These are phyloP conservation scores for Tetropium fuscum DNA, from an alignment of 2,888 invertebrate genomes.

Conservation along the genomic window DNA sequence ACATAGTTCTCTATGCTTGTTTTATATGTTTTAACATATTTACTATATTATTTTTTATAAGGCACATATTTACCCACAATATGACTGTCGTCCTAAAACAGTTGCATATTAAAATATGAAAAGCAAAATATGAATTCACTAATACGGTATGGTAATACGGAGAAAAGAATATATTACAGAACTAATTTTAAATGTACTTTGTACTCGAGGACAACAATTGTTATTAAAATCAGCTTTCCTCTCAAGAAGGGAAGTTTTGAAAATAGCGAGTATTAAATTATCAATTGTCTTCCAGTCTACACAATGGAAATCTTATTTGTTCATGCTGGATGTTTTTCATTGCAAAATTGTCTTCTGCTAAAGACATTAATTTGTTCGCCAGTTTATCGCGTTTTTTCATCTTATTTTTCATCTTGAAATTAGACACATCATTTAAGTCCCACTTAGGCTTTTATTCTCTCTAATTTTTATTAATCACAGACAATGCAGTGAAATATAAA, in stretches of 20 bases:
- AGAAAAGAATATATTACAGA: constrained; percentile 1
- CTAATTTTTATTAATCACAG: constrained; percentile 13
- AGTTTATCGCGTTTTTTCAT: constrained; percentile 6
- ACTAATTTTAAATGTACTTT: constrained; percentile 13
- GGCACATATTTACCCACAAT: no score
- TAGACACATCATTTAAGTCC: neutral
- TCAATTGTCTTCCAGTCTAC: constrained; percentile 10
- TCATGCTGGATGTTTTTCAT: constrained; percentile 8
- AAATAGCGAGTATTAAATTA: constrained; percentile 18
- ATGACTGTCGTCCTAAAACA: no score
- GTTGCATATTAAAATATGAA: no score
- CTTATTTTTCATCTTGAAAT: constrained; percentile 2
- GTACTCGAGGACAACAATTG: neutral
- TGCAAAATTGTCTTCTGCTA: neutral
- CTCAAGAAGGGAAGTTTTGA: neutral
- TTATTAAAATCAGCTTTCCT: constrained; percentile 8
- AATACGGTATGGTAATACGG: neutral
- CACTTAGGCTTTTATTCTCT: neutral
- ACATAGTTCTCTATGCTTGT: no score
- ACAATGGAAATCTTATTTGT: constrained; percentile 17
- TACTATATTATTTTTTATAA: no score
- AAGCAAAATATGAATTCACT: neutral
- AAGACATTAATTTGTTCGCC: constrained; percentile 14
- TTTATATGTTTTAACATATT: no score
- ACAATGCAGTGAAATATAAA: no score